phyloP scores from a whole-genome alignment of 2,113 vertebrate species.

The Xiphophorus couchianus region DNA sequence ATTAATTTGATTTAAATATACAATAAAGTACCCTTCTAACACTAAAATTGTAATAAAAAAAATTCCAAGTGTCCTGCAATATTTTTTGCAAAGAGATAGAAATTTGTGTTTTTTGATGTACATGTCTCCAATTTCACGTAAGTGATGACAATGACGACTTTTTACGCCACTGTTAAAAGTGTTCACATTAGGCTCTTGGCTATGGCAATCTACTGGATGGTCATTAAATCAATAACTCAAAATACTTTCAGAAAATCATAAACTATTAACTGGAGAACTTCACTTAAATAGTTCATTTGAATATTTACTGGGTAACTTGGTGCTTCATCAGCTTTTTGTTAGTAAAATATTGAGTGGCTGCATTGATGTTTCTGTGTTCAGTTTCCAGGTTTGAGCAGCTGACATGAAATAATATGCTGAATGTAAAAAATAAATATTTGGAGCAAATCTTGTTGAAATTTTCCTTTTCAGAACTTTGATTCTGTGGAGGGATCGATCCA shows the following conservation, averaged over 20 bases:
- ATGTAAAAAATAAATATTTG: neutral
- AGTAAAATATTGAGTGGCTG: neutral
- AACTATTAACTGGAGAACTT: neutral
- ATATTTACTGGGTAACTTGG: neutral
- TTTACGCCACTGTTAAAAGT: neutral
- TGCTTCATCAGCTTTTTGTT: neutral
- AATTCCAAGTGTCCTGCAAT: neutral
- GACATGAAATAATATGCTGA: no score
- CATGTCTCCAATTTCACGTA: neutral
- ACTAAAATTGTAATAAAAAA: no score
- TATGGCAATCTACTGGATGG: neutral
- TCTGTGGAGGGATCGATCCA: slow-evolving; percentile 88
- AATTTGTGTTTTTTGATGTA: no score
- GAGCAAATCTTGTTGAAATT: neutral
- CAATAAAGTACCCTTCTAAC: no score
- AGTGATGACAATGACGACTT: neutral
- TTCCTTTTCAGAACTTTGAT: slow-evolving; percentile 77
- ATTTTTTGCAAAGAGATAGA: neutral
- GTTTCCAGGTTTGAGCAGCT: no score
- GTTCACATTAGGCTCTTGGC: neutral
- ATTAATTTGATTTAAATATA: no score
- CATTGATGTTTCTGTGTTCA: neutral
- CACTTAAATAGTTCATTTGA: neutral
- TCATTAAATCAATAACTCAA: neutral
- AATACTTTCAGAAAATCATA: neutral